A percentile compares a stretch with the other conserved stretches of the same genome.
These are phyloP conservation scores for Rhea pennata DNA, from an alignment of 2,113 vertebrate genomes.

Conservation along the genomic window DNA sequence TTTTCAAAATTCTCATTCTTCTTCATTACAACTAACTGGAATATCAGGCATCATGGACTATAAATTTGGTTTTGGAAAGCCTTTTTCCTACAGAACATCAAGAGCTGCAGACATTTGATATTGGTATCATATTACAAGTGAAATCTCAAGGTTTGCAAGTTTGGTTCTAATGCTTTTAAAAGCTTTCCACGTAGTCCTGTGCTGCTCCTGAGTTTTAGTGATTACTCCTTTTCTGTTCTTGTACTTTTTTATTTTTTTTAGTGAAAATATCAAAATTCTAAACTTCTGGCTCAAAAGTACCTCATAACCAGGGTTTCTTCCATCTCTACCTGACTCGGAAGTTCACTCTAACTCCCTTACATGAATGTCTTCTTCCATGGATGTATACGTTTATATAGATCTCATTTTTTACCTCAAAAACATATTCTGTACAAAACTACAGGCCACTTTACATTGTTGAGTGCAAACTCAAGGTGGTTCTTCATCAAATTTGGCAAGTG, in stretches of 20 bases:
- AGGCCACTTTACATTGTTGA: background rate
- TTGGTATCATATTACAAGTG: background rate
- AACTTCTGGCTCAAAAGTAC: background rate
- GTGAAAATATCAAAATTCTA: background rate
- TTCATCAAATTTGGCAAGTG: background rate
- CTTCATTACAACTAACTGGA: background rate
- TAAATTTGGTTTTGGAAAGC: background rate
- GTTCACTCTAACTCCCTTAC: background rate
- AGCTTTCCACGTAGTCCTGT: background rate
- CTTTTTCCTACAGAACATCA: background rate
- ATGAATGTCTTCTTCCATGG: background rate
- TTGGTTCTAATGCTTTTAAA: background rate
- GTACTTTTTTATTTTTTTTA: background rate
- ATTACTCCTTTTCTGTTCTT: background rate
- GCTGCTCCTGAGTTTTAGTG: background rate
- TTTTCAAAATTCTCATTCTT: background rate
- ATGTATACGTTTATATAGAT: background rate
- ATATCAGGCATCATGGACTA: background rate
- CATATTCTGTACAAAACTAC: rapidly evolving
- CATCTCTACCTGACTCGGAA: background rate
- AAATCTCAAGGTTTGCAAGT: background rate
- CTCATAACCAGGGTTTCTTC: background rate
- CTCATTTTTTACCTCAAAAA: background rate
- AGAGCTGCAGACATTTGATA: background rate
- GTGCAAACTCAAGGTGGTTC: background rate